phyloP scores from a whole-genome alignment of 2,888 invertebrate species.

The Pyrochroa serraticornis region DNA sequence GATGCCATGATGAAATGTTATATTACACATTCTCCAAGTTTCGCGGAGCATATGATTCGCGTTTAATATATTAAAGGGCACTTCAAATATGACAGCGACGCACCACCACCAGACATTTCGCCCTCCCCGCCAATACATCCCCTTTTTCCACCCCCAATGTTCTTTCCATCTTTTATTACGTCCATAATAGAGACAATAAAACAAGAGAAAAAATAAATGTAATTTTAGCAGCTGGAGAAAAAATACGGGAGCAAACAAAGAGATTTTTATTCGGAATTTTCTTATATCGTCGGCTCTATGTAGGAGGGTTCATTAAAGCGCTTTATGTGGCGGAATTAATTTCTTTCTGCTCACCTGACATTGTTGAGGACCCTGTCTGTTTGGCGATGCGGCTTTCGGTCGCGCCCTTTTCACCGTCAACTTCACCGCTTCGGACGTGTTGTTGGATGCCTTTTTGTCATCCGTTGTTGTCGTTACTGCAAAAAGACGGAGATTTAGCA shows the following conservation, averaged over 20 bases:
- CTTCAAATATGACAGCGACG: conserved; percentile 34
- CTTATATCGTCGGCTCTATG: not conserved
- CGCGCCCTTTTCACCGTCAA: conserved; percentile 72
- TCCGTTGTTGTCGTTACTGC: conserved; percentile 57
- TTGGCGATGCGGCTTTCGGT: conserved; percentile 87
- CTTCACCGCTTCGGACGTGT: conserved; percentile 62
- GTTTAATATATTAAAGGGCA: conserved; percentile 41
- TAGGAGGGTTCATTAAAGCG: not conserved
- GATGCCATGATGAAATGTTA: conserved; percentile 38
- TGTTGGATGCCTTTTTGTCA: conserved; percentile 57
- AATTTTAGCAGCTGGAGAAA: conserved; percentile 24
- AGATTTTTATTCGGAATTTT: conserved; percentile 4
- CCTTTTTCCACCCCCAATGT: not conserved
- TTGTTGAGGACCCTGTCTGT: conserved; percentile 88
- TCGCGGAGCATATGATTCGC: conserved; percentile 39
- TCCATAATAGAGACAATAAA: conserved; percentile 31
- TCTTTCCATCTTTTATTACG: conserved; percentile 26
- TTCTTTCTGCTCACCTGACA: conserved; percentile 73
- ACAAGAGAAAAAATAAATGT: conserved; percentile 24
- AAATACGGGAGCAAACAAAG: conserved; percentile 15
- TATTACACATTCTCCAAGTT: conserved; percentile 37
- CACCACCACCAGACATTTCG: conserved; percentile 7
- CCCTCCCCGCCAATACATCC: not conserved
- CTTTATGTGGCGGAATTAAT: not conserved
- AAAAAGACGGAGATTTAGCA: conserved; percentile 35